Conservation (phyloP, 1,140 invertebrate species). For the Phthorimaea operculella region DNA sequence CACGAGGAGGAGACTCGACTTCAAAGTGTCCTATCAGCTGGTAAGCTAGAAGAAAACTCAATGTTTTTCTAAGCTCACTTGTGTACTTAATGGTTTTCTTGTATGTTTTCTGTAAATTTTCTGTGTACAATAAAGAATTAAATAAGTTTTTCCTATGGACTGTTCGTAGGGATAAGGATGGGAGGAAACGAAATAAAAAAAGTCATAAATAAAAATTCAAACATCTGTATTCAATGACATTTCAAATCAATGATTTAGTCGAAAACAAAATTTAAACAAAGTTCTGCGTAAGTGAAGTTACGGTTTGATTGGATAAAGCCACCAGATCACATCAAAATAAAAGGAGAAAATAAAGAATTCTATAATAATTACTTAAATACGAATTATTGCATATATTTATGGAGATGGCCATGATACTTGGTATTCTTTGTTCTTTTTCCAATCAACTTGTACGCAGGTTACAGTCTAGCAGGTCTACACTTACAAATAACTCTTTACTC, state of each 20-base stretch:
- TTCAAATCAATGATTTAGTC: constrained; percentile 64
- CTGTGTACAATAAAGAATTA: no score
- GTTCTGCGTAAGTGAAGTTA: constrained; percentile 48
- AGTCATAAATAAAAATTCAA: constrained; percentile 47
- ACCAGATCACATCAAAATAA: constrained; percentile 31
- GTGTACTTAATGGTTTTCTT: no score
- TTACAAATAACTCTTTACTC: constrained; percentile 62
- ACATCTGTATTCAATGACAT: constrained; percentile 64
- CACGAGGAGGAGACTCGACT: no score
- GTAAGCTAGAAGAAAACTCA: no score
- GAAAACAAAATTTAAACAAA: constrained; percentile 65
- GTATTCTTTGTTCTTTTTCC: constrained; percentile 32
- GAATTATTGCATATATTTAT: not conserved
- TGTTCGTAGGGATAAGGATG: no score
- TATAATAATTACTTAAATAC: not conserved
- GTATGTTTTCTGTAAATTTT: no score
- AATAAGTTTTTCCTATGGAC: no score
- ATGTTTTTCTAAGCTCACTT: no score
- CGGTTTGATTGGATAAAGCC: constrained; percentile 61
- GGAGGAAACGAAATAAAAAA: no score
- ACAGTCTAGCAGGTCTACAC: constrained; percentile 64
- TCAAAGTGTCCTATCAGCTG: no score
- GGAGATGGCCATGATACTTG: no score
- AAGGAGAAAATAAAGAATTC: constrained; percentile 18
- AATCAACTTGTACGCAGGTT: constrained; percentile 57